phyloP scores from a whole-genome alignment of 1,140 invertebrate species.

The Pissodes strobi region DNA sequence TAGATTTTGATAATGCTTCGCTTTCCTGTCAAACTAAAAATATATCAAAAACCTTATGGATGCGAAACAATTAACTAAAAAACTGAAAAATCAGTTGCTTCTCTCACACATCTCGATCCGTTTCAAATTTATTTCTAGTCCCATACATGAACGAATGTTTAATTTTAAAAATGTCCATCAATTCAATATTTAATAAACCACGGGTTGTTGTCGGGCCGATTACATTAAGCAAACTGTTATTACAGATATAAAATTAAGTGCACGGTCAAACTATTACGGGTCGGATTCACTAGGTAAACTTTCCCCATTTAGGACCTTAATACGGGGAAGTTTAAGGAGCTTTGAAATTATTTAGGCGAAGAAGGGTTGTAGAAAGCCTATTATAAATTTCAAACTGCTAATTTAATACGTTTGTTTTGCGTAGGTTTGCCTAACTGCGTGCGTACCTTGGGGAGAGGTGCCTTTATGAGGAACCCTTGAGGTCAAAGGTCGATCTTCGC shows the following conservation, averaged over 20 bases:
- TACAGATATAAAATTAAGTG: slow-evolving; percentile 29
- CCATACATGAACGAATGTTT: too few relatives aligned
- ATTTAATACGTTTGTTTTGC: slow-evolving; percentile 34
- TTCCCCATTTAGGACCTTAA: slow-evolving; percentile 21
- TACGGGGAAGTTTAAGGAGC: slow-evolving; percentile 22
- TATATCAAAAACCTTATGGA: too few relatives aligned
- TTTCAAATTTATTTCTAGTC: too few relatives aligned
- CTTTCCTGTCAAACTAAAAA: too few relatives aligned
- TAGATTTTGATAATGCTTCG: too few relatives aligned
- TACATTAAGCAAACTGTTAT: slow-evolving; percentile 29
- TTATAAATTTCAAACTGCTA: slow-evolving; percentile 32
- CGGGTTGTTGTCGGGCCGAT: slow-evolving; percentile 10
- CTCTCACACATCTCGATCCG: too few relatives aligned
- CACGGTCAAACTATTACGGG: slow-evolving; percentile 33
- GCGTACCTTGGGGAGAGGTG: not conserved
- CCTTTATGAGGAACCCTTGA: not conserved
- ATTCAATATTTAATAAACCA: slow-evolving; percentile 22
- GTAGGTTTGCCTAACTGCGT: slow-evolving; percentile 5
- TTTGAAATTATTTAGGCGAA: slow-evolving; percentile 26
- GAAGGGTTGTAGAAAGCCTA: slow-evolving; percentile 31
- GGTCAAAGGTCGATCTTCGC: not conserved
- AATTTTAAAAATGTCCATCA: slow-evolving; percentile 2
- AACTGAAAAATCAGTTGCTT: too few relatives aligned
- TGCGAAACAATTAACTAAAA: too few relatives aligned
- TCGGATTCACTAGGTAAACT: slow-evolving; percentile 29